These are phyloP conservation scores for Austrolebias charrua DNA, from an alignment of 2,797 vertebrate species.

Conservation along the genomic window DNA sequence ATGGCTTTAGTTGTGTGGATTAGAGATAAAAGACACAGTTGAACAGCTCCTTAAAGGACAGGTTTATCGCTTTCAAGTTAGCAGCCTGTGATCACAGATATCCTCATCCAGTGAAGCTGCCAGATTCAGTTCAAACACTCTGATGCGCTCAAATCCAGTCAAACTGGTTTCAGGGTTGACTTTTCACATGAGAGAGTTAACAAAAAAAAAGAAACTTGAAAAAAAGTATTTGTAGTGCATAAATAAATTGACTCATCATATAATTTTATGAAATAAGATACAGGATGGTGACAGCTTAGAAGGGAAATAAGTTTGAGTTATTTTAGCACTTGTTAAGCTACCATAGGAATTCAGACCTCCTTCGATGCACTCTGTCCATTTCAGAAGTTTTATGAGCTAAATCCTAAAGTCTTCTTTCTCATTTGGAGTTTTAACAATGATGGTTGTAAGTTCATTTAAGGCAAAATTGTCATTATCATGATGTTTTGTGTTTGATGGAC, in stretches of 20 bases:
- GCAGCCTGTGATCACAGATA: slow-evolving; percentile 59
- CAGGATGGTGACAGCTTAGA: too few relatives aligned
- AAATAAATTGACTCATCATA: background rate
- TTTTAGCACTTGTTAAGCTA: too few relatives aligned
- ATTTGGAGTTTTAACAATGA: background rate
- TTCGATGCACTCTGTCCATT: background rate
- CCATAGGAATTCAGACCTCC: background rate
- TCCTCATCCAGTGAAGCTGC: slow-evolving; percentile 40
- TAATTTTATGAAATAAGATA: background rate
- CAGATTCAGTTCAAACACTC: background rate
- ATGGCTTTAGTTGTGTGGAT: slow-evolving; percentile 33
- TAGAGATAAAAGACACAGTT: slow-evolving; percentile 55
- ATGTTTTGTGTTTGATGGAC: too few relatives aligned
- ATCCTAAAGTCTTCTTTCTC: background rate
- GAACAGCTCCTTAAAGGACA: slow-evolving; percentile 30
- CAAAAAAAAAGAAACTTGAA: background rate
- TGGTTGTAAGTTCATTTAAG: too few relatives aligned
- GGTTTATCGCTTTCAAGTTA: slow-evolving; percentile 46
- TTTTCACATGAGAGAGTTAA: background rate
- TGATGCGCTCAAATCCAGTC: background rate
- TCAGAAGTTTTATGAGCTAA: background rate
- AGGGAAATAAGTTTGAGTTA: too few relatives aligned
- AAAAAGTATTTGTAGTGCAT: background rate
- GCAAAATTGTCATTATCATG: too few relatives aligned
- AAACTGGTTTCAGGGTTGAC: background rate